phyloP scores from a whole-genome alignment of 2,888 invertebrate genomes.

The Leptinotarsa tumamoca region DNA sequence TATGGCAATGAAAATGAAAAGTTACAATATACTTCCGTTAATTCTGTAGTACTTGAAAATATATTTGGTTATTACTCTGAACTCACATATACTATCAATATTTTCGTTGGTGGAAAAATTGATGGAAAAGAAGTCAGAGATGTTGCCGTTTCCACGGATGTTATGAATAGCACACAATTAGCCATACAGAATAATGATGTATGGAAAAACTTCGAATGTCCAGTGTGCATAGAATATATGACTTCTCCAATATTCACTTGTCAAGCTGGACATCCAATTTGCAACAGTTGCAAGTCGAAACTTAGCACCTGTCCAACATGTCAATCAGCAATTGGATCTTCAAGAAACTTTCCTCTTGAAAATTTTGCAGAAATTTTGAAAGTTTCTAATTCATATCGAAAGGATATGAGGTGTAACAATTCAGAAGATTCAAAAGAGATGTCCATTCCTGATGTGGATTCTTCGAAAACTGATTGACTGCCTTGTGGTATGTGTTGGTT shows the following conservation, averaged over 20 bases:
- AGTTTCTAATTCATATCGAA: not conserved
- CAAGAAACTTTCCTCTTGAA: not conserved
- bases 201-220: not conserved
- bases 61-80: not conserved
- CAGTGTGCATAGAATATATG: not conserved
- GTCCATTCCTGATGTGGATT: not conserved
- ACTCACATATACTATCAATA: not conserved
- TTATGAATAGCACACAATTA: not conserved
- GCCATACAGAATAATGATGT: not conserved
- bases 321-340: not conserved
- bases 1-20: not conserved
- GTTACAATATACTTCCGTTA: not conserved
- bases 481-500: not conserved
- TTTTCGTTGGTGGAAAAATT: not conserved
- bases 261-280: conserved; percentile 3
- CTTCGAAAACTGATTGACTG: not conserved
- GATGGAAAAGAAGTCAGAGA: not conserved
- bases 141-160: not conserved
- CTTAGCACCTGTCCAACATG: not conserved
- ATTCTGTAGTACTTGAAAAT: not conserved
- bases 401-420: not conserved
- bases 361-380: not conserved
- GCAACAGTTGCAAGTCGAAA: not conserved
- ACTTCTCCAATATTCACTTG: not conserved
- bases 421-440: not conserved